Evolutionary conservation across 2,888 invertebrate species (phyloP).

Genomic region (Orthosia incerta): DNA sequence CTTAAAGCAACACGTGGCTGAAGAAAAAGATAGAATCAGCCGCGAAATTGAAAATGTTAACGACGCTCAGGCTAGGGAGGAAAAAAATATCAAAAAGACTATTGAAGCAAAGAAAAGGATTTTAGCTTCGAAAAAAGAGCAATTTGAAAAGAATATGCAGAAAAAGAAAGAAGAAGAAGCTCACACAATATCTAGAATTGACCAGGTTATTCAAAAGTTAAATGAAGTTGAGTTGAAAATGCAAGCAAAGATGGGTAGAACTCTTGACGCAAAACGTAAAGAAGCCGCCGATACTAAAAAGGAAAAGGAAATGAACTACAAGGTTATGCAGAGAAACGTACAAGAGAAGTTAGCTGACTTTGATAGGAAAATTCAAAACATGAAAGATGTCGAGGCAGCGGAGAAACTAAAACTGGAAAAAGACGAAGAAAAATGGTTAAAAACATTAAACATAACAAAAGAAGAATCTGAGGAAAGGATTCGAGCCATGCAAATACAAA

Average conservation of each 20-base stretch:
- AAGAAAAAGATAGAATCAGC: background rate
- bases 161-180: slow-evolving; percentile 6
- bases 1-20: background rate
- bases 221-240: slow-evolving; percentile 6
- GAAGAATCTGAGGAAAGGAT: slow-evolving; percentile 15
- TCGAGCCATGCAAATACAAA: background rate
- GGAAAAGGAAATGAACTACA: background rate
- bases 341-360: slow-evolving; percentile 7
- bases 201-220: slow-evolving; percentile 22
- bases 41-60: slow-evolving; percentile 24
- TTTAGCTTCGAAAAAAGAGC: slow-evolving; percentile 7
- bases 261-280: slow-evolving; percentile 14
- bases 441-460: slow-evolving; percentile 11
- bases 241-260: background rate
- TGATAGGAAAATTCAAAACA: slow-evolving; percentile 22
- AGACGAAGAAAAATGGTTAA: slow-evolving; percentile 10
- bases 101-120: slow-evolving; percentile 16
- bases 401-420: slow-evolving; percentile 10
- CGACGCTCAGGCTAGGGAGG: slow-evolving; percentile 2
- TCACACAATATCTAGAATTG: background rate
- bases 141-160: slow-evolving; percentile 20
- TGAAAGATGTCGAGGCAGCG: slow-evolving; percentile 2
- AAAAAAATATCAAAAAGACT: background rate
- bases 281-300: background rate
- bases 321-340: background rate